Evolutionary conservation across 1,140 invertebrate genomes (phyloP), one percentile per base, ranked within the genome.

Genomic region (Himalopsyche phryganea): DNA sequence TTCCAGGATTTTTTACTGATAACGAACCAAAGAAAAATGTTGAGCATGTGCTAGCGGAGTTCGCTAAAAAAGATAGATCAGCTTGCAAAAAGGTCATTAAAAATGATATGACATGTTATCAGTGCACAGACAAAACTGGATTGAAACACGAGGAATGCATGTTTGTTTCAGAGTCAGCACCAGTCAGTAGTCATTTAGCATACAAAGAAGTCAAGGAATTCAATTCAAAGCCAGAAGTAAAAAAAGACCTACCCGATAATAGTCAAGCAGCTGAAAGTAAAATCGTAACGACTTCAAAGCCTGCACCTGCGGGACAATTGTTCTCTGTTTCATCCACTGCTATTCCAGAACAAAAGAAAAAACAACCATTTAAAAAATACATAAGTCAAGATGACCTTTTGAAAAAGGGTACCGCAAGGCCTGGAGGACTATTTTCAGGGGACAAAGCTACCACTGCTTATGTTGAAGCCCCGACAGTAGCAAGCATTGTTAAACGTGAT

Each of bases 101-200:
- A 62, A 82, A 86, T 60, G 82, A 83, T 20, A 87, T 89, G 85
- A 88, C 86, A 3, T 89, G 87, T 68, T 89, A 83, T 68, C 77
- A 83, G 53, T 89, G 87, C 66, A 66, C 80, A 0, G 84, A 88
- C 58, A 80, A 84, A 33, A 78, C 79, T 36, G 85, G 85, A 1
- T 71, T 85, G 15, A 81, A 83, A 67, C 81, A 88, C 62, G 86
- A 89, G 70, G 87, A 88, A 71, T 89, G 87, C 65, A 87, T 87
- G 78, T 88, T 83, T 69, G 78, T 88, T 1, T 84, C 83, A 6
- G 83, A 82, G 67, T 81, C 80, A 28, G 79, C 78, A 53, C 81
- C 81, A 7, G 75, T 80, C 66, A 72, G 74, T 33, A 81, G 77
- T 58, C 80, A 81, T 67, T 66, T 81, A 54, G 78, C 78, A n/a